Evolutionary conservation across 2,113 vertebrate genomes (phyloP).

Genomic region (Australoheros scitulus): DNA sequence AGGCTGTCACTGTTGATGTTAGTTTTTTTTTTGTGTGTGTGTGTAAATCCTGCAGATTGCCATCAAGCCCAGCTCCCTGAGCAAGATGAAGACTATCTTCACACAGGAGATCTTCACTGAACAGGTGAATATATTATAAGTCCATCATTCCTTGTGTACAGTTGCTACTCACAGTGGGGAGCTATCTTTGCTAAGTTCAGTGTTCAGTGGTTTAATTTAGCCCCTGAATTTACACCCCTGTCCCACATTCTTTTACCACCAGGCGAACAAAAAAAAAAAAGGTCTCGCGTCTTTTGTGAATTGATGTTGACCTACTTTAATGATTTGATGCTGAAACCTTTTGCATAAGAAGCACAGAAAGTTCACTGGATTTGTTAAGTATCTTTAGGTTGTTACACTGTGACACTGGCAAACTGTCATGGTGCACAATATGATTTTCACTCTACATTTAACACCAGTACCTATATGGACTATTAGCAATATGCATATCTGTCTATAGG

Average conservation of each 20-base stretch:
- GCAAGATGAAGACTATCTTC: conserved; percentile 99
- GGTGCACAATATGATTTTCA: background rate
- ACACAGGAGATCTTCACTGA: conserved; percentile 99
- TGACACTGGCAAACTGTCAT: background rate
- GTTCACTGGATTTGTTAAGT: background rate
- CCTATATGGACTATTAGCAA: background rate
- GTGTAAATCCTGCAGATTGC: conserved; percentile 86
- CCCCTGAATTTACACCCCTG: background rate
- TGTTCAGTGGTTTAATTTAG: background rate
- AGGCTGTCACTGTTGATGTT: conserved; percentile 17
- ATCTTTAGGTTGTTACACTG: background rate
- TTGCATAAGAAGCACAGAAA: background rate
- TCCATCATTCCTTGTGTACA: background rate
- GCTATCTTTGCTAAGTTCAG: background rate
- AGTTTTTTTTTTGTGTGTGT: background rate
- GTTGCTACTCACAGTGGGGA: background rate
- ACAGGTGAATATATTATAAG: conserved; percentile 81
- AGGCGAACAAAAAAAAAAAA: background rate
- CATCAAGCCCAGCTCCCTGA: conserved; percentile 96
- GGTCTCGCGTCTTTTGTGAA: no score
- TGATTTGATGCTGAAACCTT: background rate
- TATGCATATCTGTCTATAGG: background rate
- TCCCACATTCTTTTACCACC: background rate
- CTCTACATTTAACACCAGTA: background rate
- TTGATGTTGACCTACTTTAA: background rate